phyloP scores from a whole-genome alignment of 2,113 vertebrate species.

The Thymallus thymallus region DNA sequence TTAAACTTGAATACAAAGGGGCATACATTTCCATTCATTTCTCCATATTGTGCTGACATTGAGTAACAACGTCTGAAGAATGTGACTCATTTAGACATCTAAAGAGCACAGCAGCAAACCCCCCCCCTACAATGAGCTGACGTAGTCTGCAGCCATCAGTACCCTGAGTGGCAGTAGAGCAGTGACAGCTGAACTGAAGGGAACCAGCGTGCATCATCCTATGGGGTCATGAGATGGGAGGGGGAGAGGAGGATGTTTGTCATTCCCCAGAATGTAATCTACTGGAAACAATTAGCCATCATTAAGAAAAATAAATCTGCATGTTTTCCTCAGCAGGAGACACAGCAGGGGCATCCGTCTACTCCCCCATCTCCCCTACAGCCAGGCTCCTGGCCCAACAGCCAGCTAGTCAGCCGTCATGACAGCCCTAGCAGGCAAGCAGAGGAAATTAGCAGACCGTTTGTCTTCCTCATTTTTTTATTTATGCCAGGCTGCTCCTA shows the following conservation, averaged over 20 bases:
- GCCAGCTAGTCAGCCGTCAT: conserved; percentile 23
- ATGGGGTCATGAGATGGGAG: background rate
- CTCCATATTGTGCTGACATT: background rate
- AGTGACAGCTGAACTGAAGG: conserved; percentile 36
- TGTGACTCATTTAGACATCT: background rate
- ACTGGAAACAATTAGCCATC: conserved; percentile 49
- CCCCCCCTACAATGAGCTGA: conserved; percentile 3
- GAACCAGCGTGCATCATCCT: conserved; percentile 14
- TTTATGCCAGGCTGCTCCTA: conserved; percentile 49
- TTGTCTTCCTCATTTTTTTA: conserved; percentile 46
- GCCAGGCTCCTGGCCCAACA: conserved; percentile 32
- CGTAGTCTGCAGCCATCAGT: conserved; percentile 13
- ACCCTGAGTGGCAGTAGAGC: background rate
- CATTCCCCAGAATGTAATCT: conserved; percentile 21
- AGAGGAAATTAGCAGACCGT: conserved; percentile 47
- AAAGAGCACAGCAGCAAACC: background rate
- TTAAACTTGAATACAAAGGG: too few relatives aligned
- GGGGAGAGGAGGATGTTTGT: conserved; percentile 9
- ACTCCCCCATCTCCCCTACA: background rate
- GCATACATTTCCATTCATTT: background rate
- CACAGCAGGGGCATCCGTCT: conserved; percentile 19
- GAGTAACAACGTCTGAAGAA: background rate
- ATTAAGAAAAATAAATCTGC: conserved; percentile 45
- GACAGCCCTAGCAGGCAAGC: conserved; percentile 21
- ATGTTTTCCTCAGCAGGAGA: conserved; percentile 23